Conservation (phyloP, 2,797 vertebrate genomes). For the Sebastiscus tertius region DNA sequence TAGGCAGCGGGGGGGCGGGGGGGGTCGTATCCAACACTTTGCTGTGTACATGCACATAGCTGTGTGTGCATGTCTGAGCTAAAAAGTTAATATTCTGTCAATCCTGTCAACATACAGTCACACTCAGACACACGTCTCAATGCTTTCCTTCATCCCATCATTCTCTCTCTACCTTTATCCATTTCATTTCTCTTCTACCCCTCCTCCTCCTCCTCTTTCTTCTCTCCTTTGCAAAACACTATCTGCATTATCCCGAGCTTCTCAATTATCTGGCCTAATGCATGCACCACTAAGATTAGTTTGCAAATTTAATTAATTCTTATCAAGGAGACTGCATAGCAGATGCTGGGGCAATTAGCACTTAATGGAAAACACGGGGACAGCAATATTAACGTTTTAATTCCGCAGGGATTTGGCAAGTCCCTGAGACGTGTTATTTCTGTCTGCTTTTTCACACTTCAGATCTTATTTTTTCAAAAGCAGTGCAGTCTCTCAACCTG, state of each 20-base stretch:
- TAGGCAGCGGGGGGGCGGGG: background rate
- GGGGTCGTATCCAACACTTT: conserved; percentile 19
- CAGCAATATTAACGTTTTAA: conserved; percentile 83
- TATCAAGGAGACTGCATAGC: conserved; percentile 85
- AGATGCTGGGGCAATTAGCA: conserved; percentile 85
- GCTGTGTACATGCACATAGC: conserved; percentile 14
- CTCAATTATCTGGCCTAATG: conserved; percentile 81
- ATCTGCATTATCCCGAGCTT: conserved; percentile 74
- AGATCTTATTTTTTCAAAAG: conserved; percentile 73
- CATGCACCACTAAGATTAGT: conserved; percentile 83
- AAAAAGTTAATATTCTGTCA: conserved; percentile 65
- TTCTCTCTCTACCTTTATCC: conserved; percentile 63
- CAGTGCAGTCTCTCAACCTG: conserved; percentile 67
- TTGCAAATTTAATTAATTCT: conserved; percentile 88
- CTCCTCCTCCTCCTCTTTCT: conserved; percentile 17
- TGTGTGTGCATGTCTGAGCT: conserved; percentile 9
- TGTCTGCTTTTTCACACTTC: conserved; percentile 70
- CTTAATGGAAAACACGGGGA: conserved; percentile 85
- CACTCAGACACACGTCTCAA: conserved; percentile 37
- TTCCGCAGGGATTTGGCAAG: conserved; percentile 77
- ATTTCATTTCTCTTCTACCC: conserved; percentile 46
- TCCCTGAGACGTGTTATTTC: conserved; percentile 73
- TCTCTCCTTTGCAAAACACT: conserved; percentile 57
- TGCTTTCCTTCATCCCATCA: conserved; percentile 51
- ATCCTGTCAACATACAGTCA: conserved; percentile 40